These are phyloP conservation scores for Hystrix brachyura DNA, from an alignment of 2,113 vertebrate genomes.

Conservation along the genomic window DNA sequence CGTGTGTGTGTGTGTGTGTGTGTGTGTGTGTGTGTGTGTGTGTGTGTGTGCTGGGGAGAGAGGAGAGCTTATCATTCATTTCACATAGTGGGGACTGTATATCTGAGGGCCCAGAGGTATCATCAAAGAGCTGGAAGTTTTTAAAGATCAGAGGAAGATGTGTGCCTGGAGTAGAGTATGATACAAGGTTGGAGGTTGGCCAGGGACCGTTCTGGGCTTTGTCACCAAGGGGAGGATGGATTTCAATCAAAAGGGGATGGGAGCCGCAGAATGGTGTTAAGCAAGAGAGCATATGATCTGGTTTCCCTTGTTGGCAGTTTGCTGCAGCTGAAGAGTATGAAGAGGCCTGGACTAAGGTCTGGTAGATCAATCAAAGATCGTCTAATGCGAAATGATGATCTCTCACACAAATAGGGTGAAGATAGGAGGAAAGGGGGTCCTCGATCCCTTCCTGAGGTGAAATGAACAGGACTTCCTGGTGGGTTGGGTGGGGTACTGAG, in stretches of 20 bases:
- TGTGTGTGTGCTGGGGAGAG: no score
- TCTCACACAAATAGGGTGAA: not conserved
- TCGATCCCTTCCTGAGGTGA: not conserved
- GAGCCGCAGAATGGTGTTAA: not conserved
- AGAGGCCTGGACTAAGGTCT: not conserved
- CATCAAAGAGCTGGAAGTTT: not conserved
- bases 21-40: not conserved
- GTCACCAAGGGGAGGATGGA: not conserved
- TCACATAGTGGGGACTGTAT: not conserved
- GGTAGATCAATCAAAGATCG: no score
- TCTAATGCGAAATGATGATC: not conserved
- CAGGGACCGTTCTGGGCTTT: not conserved
- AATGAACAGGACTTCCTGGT: not conserved
- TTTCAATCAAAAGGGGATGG: not conserved
- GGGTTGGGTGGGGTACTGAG: not conserved
- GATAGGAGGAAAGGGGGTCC: not conserved
- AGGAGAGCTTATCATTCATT: not conserved
- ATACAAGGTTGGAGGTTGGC: accelerated
- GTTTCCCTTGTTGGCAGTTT: not conserved
- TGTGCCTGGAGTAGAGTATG: not conserved
- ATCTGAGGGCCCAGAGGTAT: not conserved
- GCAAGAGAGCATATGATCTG: not conserved
- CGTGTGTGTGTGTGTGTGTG: not conserved
- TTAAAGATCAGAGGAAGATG: not conserved
- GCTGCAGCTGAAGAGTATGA: not conserved